phyloP scores from a whole-genome alignment of 2,888 invertebrate species.

The Galerucella calmariensis region DNA sequence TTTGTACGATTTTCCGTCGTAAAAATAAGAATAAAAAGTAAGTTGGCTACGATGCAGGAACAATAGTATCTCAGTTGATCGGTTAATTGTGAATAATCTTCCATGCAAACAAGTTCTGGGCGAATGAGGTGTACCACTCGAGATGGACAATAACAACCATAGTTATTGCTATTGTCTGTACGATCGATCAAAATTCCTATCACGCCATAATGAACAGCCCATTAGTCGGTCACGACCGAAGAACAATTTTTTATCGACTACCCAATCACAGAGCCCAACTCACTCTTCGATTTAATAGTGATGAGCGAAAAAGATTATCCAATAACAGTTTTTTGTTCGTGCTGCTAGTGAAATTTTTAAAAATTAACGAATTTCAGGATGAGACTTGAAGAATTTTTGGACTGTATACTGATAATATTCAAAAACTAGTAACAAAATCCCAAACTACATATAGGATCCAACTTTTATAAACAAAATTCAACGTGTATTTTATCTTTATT shows the following conservation, averaged over 20 bases:
- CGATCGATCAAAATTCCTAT: constrained; percentile 43
- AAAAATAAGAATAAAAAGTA: neutral
- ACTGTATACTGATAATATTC: too few species aligned
- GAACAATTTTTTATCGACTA: constrained; percentile 31
- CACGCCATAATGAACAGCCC: constrained; percentile 43
- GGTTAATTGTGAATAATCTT: constrained; percentile 1
- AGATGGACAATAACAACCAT: constrained; percentile 35
- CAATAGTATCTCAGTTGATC: constrained; percentile 6
- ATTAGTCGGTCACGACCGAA: constrained; percentile 37
- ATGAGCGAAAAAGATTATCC: neutral
- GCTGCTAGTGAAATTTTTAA: neutral
- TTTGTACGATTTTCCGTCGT: too few species aligned
- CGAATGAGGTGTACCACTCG: constrained; percentile 20
- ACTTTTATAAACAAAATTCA: neutral
- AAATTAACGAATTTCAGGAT: too few species aligned
- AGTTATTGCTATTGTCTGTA: constrained; percentile 36
- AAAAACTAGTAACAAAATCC: too few species aligned
- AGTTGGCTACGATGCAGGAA: neutral
- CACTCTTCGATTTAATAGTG: neutral
- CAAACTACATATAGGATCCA: too few species aligned
- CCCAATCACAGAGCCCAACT: constrained; percentile 15
- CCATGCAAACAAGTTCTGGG: constrained; percentile 25
- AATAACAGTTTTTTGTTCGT: neutral
- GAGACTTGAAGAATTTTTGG: too few species aligned
- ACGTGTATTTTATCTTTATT: neutral